A percentile compares a stretch with the other conserved stretches of the same genome.
Conservation (phyloP, 2,797 vertebrate species). For the Poeciliopsis presidionis region DNA sequence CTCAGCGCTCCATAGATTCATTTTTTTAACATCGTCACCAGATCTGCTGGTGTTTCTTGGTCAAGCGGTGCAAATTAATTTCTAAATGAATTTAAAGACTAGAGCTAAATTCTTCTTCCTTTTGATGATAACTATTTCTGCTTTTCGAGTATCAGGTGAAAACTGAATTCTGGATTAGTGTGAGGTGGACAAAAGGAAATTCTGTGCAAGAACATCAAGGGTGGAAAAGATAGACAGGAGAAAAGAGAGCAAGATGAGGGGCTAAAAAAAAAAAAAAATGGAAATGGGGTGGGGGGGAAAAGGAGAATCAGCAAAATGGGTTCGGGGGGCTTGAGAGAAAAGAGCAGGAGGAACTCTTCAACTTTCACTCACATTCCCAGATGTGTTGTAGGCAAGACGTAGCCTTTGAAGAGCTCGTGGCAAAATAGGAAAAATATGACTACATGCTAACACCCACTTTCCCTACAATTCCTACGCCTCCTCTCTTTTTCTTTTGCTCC, state of each 20-base stretch:
- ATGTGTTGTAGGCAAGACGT: constrained; percentile 79
- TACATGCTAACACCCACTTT: constrained; percentile 44
- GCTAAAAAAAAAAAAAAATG: constrained; percentile 19
- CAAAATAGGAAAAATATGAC: constrained; percentile 71
- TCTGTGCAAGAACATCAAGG: constrained; percentile 35
- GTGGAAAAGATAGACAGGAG: constrained; percentile 22
- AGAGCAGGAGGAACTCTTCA: constrained; percentile 78
- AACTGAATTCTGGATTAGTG: background rate
- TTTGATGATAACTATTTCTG: background rate
- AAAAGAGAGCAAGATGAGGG: constrained; percentile 16
- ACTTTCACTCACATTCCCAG: constrained; percentile 81
- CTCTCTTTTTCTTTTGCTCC: constrained; percentile 47
- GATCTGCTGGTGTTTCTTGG: constrained; percentile 65
- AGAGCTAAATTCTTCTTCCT: constrained; percentile 7
- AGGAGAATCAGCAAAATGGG: constrained; percentile 61
- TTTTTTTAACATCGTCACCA: constrained; percentile 46
- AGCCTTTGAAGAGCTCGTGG: constrained; percentile 83
- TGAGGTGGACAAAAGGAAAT: constrained; percentile 55
- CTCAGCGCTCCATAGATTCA: constrained; percentile 51
- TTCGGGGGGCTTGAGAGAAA: constrained; percentile 54
- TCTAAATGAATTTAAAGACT: constrained; percentile 52
- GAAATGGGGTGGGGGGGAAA: constrained; percentile 23
- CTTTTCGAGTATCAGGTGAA: background rate
- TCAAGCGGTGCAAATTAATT: constrained; percentile 56
- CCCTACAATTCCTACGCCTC: constrained; percentile 47